Evolutionary conservation across 2,888 invertebrate species (phyloP).

Genomic region (Drosophila acutilabella): DNA sequence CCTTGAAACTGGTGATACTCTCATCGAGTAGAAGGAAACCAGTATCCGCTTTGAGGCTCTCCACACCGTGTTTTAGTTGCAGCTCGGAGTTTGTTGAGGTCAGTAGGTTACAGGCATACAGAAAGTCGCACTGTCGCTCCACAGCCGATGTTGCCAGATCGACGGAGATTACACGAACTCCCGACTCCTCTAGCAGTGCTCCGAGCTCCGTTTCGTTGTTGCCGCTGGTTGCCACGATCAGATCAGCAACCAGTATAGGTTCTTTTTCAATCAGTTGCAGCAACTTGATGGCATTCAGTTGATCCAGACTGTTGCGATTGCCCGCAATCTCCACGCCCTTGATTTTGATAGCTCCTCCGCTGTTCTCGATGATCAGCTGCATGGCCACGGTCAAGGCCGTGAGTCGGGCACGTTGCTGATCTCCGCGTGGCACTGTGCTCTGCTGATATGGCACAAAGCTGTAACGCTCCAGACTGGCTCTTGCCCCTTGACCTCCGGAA

Average conservation of each 20-base stretch:
- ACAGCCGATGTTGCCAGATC: constrained; percentile 87
- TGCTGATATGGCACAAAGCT: constrained; percentile 91
- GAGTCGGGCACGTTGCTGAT: constrained; percentile 87
- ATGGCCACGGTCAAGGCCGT: constrained; percentile 89
- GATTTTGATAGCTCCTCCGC: constrained; percentile 88
- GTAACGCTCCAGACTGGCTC: constrained; percentile 93
- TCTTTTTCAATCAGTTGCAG: constrained; percentile 90
- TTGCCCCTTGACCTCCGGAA: constrained; percentile 89
- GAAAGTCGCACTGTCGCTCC: constrained; percentile 89
- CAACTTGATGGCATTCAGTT: constrained; percentile 87
- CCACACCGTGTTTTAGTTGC: constrained; percentile 86
- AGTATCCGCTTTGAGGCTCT: constrained; percentile 88
- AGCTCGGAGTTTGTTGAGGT: constrained; percentile 84
- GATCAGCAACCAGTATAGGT: constrained; percentile 90
- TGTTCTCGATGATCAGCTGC: constrained; percentile 93
- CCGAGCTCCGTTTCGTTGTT: constrained; percentile 86
- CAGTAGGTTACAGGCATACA: constrained; percentile 89
- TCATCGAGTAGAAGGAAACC: constrained; percentile 92
- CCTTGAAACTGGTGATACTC: constrained; percentile 85
- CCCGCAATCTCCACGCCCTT: constrained; percentile 90
- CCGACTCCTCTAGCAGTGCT: constrained; percentile 86
- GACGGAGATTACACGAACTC: constrained; percentile 88
- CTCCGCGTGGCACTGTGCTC: constrained; percentile 85
- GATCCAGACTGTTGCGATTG: constrained; percentile 86
- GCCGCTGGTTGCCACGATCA: constrained; percentile 86